Evolutionary conservation across 2,888 invertebrate species (phyloP), one percentile per base, ranked within the genome.

Genomic region (Volucella zonaria): DNA sequence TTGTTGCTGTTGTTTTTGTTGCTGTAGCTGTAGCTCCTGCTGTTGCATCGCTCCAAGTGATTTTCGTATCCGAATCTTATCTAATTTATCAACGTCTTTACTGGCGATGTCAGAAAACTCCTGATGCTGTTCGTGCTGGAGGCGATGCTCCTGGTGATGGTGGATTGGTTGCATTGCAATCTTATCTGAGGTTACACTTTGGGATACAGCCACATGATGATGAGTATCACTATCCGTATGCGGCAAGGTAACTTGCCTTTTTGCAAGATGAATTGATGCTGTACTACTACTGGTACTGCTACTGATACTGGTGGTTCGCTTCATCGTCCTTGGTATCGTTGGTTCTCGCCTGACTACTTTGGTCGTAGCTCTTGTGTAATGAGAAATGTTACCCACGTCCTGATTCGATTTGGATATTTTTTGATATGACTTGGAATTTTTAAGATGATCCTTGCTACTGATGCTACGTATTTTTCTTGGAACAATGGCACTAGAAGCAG

Each of bases 311-410:
- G 45, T 78, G 49, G 54, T 74, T 38, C 51, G 31, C 23, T 71
- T 70, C 66, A 43, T 61, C 52, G 62, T 54, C 66, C 56, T 68
- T 43, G 62, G 18, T 78, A 86, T 76, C 62, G 64, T 42, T 76
- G 68, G 56, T 62, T 66, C 74, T 83, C 64, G 59, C 54, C 68
- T 38, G 42, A 64, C 76, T 66, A 67, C 83, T 78, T 66, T 67
- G 43, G n/a, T 80, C 54, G 56, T 82, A 68, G 74, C 51, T 76
- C 73, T 78, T 52, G 54, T 90, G 90, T 90, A 90, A 89, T 90
- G 91, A 91, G 90, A 91, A 90, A 91, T 91, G 89, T 89, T 90
- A 89, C 88, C 90, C 86, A 86, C 86, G 86, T 86, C 73, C 86
- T 82, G 86, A 86, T 82, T 86, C 82, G 86, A 74, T 86, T 86